Conservation (phyloP, 1,140 invertebrate species). For the Linepithema humile region DNA sequence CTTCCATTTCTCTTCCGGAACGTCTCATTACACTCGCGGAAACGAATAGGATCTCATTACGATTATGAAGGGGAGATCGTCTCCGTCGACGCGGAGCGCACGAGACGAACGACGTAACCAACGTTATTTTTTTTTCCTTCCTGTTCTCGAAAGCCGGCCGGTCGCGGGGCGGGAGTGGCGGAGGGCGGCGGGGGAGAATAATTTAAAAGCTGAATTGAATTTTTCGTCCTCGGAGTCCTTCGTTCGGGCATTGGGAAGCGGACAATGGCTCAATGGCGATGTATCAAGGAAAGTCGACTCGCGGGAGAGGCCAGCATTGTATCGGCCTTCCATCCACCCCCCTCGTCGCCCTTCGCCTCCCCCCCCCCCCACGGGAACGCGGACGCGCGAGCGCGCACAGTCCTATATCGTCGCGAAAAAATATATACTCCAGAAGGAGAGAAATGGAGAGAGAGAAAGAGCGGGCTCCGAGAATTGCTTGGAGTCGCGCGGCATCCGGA, state of each 20-base stretch:
- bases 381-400: slow-evolving; percentile 32
- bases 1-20: slow-evolving; percentile 32
- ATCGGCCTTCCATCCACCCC: slow-evolving; percentile 83
- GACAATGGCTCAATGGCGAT: slow-evolving; percentile 85
- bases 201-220: slow-evolving; percentile 85
- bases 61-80: slow-evolving; percentile 63
- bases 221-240: slow-evolving; percentile 84
- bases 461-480: background rate
- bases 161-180: slow-evolving; percentile 29
- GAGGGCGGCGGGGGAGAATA: slow-evolving; percentile 78
- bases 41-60: slow-evolving; percentile 73
- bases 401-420: slow-evolving; percentile 67
- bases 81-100: slow-evolving; percentile 58
- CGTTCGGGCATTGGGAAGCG: slow-evolving; percentile 84
- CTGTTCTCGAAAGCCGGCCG: slow-evolving; percentile 50
- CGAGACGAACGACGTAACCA: slow-evolving; percentile 67
- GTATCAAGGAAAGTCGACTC: slow-evolving; percentile 85
- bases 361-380: slow-evolving; percentile 28
- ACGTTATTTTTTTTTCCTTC: slow-evolving; percentile 68
- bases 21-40: slow-evolving; percentile 66
- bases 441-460: background rate
- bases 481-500: slow-evolving; percentile 13
- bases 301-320: slow-evolving; percentile 83
- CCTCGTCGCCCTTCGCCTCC: slow-evolving; percentile 11
- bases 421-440: slow-evolving; percentile 37